Base-by-base conservation (phyloP, 2,113 vertebrate genomes). In the Stomatorhinus ivindoensis region DNA sequence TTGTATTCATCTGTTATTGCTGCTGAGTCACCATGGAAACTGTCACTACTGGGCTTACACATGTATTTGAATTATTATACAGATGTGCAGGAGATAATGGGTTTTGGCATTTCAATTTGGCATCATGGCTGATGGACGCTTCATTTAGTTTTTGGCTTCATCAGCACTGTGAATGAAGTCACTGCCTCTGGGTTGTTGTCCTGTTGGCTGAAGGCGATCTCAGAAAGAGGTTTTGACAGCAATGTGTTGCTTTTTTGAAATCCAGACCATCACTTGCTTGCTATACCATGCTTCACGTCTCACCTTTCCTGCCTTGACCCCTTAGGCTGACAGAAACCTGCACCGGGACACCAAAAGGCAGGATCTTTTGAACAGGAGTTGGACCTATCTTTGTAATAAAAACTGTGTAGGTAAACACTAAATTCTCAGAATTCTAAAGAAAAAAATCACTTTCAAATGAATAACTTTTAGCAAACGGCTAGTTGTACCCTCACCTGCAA, bases 21-120 rank as follows among this genome's bases (percentile, higher is more conserved):
- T 80, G 31, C 31, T 42, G 13, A 80, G 35, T 80, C 35, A 19
- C 73, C 35, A 42, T 80, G 73, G 73, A 42, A 80, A 80, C 73
- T 76, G 73, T 42, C 73, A 80, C 35, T 80, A 1, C 73, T 80
- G 11, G 15, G 3, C 69, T 39, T 42, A 19, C 4, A 80, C 42
- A 80, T 80, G 73, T 19, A 80, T 80, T 19, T 80, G 73, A 80
- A 42, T 80, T 35, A 80, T 80, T 80, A 80, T 80, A 80, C 73
- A 80, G 73, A 42, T 80, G 73, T 80, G 35, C 4, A 17, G 73
- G 19, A 13, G 17, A 80, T 39, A 42, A 80, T 80, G 73, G 35
- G 35, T 42, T 80, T 80, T 80, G 35, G 69, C 69, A 39, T 76
- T 39, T 76, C 69, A 39, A 39, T 76, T 76, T 39, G 31, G 35